Base-by-base conservation (phyloP, 2,888 invertebrate genomes). In the Nomada fabriciana region DNA sequence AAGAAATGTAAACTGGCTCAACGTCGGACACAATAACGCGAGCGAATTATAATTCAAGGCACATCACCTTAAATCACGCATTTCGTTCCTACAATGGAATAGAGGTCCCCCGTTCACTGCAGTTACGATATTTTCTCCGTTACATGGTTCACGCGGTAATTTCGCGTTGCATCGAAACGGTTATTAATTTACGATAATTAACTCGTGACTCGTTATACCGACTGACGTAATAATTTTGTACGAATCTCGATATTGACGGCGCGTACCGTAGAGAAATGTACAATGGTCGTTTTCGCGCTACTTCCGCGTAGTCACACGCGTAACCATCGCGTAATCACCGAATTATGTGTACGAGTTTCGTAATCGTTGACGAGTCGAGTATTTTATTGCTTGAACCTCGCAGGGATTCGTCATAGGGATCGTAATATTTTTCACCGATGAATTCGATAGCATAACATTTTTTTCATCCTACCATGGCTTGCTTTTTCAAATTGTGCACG, bases 181-280 rank as follows among this genome's bases (percentile, higher is more conserved):
- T 80, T 71, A 77, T 77, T 80, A 80, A 80, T 80, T 77, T 61
- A 67, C 77, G 47, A 29, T 43, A 77, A 80, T 80, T 80, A 77
- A 67, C 60, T 55, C 18, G 18, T 20, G 2, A n/a, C n/a, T 29
- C 79, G 79, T 67, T 23, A 13, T 20, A 43, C 55, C 50, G 47
- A 53, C n/a, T 52, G 43, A 23, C 47, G 47, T 18, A 57, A 64
- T 47, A 42, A 76, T 65, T 76, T 77, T 20, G 18, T 18, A 1
- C 9, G 29, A 42, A n/a, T 29, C 42, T 29, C 43, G 60, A 25
- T 36, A 13, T 11, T 60, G 71, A 10, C 53, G n/a, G 55, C 18
- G 15, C 47, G 36, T 53, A 53, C 70, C 47, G 25, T 36, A n/a
- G 7, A 65, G 65, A 76, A 60, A 80, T 23, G 18, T 47, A 50